Evolutionary conservation across 1,140 invertebrate genomes (phyloP).

Genomic region (Dendrolimus kikuchii): DNA sequence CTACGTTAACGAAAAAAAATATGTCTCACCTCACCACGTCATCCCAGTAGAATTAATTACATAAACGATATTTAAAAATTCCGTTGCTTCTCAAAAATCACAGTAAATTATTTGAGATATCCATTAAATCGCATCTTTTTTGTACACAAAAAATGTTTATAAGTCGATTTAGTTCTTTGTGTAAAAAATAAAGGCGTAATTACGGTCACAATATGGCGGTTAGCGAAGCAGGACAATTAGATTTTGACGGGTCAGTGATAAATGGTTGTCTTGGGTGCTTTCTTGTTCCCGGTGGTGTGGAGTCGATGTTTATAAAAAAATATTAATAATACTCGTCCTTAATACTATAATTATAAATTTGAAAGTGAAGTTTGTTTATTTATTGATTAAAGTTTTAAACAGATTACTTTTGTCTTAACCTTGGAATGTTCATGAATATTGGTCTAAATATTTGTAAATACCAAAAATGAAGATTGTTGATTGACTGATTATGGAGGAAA

Average conservation of each 20-base stretch:
- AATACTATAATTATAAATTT: background rate
- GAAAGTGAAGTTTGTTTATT: slow-evolving; percentile 3
- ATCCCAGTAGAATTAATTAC: background rate
- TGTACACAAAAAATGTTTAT: slow-evolving; percentile 41
- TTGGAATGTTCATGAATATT: too few relatives aligned
- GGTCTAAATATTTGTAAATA: too few relatives aligned
- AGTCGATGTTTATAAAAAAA: background rate
- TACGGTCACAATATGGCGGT: slow-evolving; percentile 62
- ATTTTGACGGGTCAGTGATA: slow-evolving; percentile 66
- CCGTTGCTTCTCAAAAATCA: slow-evolving; percentile 8
- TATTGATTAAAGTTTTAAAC: background rate
- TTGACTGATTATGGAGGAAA: too few relatives aligned
- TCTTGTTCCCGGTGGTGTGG: background rate
- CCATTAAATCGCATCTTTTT: slow-evolving; percentile 35
- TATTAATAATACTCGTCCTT: background rate
- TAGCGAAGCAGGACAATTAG: slow-evolving; percentile 65
- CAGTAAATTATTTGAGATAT: slow-evolving; percentile 44
- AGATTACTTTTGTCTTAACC: too few relatives aligned
- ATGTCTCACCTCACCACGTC: background rate
- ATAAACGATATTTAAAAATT: slow-evolving; percentile 1
- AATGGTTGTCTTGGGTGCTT: slow-evolving; percentile 51
- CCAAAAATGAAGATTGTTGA: too few relatives aligned
- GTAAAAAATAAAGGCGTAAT: slow-evolving; percentile 63
- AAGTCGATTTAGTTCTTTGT: slow-evolving; percentile 49
- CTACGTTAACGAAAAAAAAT: background rate